Evolutionary conservation across 2,113 vertebrate species (phyloP).

Genomic region (Serinus canaria): DNA sequence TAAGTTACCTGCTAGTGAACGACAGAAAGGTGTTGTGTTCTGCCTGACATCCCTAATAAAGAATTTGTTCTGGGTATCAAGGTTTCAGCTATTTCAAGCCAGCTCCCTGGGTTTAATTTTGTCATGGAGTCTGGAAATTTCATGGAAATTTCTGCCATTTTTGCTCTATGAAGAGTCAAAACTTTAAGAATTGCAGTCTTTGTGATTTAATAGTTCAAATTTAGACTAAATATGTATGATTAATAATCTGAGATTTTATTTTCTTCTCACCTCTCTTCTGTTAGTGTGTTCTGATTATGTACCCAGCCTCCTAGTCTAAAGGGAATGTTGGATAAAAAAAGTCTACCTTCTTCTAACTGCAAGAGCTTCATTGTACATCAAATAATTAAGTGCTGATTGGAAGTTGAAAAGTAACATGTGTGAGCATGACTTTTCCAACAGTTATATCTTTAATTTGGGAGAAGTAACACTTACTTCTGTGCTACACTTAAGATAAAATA

Average conservation of each 20-base stretch:
- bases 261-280: background rate
- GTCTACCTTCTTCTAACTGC: background rate
- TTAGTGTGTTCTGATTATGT: background rate
- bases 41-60: background rate
- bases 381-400: background rate
- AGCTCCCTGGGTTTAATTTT: background rate
- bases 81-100: background rate
- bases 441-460: background rate
- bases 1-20: background rate
- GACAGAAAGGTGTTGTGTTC: background rate
- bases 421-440: background rate
- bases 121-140: background rate
- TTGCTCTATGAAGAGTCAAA: background rate
- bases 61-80: background rate
- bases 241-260: background rate
- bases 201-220: background rate
- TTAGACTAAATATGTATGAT: background rate
- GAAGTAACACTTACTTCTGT: background rate
- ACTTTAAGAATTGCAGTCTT: background rate
- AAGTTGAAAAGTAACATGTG: background rate
- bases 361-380: background rate
- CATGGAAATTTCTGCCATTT: background rate
- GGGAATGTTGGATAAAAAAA: background rate
- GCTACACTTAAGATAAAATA: background rate
- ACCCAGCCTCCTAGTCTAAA: background rate